Percentiles rank a stretch among this genome's conserved stretches.
phyloP scores from a whole-genome alignment of 2,113 vertebrate genomes.

The Ciconia maguari region DNA sequence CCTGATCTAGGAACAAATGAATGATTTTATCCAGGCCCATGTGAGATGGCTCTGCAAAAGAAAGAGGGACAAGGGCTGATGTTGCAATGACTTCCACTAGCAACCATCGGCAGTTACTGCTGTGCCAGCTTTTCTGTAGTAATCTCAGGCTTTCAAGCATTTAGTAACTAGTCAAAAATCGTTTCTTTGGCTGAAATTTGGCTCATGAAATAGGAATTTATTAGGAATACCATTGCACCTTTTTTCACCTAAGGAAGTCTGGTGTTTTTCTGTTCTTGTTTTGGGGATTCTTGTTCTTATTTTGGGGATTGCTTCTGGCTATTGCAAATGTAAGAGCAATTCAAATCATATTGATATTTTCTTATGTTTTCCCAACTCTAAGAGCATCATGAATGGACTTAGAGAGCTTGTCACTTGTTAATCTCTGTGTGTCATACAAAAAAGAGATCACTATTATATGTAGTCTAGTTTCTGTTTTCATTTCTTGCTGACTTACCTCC shows the following conservation, averaged over 20 bases:
- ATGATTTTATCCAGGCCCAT: not conserved
- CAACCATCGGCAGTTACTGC: not conserved
- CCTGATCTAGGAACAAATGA: not conserved
- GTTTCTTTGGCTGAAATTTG: not conserved
- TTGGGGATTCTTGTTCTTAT: not conserved
- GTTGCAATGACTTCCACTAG: not conserved
- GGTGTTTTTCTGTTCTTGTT: not conserved
- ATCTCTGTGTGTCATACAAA: not conserved
- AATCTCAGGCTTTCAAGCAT: not conserved
- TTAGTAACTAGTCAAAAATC: not conserved
- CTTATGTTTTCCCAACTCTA: not conserved
- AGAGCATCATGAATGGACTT: not conserved
- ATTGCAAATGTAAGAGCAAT: not conserved
- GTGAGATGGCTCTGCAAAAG: not conserved
- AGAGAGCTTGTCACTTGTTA: not conserved
- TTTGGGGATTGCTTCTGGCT: not conserved
- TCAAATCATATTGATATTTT: not conserved
- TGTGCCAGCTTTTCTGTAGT: not conserved
- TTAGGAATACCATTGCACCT: not conserved
- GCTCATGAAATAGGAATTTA: not conserved
- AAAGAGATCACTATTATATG: not conserved
- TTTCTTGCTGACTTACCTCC: not conserved
- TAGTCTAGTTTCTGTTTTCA: not conserved
- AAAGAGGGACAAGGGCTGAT: not conserved
- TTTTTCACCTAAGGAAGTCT: not conserved